Evolutionary conservation across 2,113 vertebrate genomes (phyloP).

Genomic region (Zosterops pallidus): DNA sequence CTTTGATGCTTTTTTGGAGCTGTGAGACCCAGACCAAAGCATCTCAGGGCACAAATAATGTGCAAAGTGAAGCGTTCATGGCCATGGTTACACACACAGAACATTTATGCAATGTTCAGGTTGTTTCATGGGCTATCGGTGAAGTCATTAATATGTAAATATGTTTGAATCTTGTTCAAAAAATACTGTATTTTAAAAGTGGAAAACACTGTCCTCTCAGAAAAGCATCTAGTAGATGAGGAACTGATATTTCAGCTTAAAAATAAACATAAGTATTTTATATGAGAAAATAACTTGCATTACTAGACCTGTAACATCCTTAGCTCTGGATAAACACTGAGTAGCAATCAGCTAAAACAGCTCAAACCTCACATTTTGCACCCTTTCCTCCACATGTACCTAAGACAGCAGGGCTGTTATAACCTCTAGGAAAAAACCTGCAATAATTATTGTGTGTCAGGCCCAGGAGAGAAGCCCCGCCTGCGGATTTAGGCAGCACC

Average conservation of each 20-base stretch:
- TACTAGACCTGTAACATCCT: neutral
- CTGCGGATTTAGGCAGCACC: neutral
- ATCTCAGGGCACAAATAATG: neutral
- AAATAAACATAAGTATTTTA: neutral
- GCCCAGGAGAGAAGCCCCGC: neutral
- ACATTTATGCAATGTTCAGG: neutral
- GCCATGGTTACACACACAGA: neutral
- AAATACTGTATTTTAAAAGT: neutral
- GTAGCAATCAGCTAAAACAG: neutral
- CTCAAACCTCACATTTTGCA: neutral
- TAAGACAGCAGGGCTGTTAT: accelerated
- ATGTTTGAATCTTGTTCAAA: neutral
- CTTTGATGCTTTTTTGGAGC: neutral
- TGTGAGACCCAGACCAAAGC: neutral
- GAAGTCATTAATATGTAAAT: neutral
- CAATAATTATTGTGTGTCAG: neutral
- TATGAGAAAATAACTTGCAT: neutral
- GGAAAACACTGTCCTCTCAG: neutral
- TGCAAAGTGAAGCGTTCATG: accelerated
- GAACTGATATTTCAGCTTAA: neutral
- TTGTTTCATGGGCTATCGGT: neutral
- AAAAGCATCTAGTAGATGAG: neutral
- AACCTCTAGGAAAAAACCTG: neutral
- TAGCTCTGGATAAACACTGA: neutral
- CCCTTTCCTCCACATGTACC: accelerated